Evolutionary conservation across 1,140 invertebrate species (phyloP).

Genomic region (Agraylea sexmaculata): DNA sequence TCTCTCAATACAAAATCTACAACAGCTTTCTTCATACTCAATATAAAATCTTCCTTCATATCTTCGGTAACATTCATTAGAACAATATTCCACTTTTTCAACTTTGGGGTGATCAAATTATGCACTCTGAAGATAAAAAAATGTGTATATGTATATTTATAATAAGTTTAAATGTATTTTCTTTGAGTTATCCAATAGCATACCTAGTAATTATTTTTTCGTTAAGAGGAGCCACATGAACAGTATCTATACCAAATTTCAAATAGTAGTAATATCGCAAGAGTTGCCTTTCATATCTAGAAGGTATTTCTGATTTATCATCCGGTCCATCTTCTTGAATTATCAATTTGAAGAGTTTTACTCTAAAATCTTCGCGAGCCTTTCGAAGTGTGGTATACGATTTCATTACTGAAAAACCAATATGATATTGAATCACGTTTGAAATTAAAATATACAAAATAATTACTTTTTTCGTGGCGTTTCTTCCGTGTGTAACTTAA

Average conservation of each 20-base stretch:
- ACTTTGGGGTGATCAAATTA: conserved; percentile 32
- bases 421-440: conserved; percentile 5
- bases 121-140: conserved; percentile 29
- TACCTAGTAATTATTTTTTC: conserved; percentile 46
- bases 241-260: conserved; percentile 75
- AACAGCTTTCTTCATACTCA: conserved; percentile 77
- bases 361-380: conserved; percentile 71
- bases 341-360: conserved; percentile 63
- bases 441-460: background rate
- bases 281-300: conserved; percentile 52
- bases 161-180: conserved; percentile 1
- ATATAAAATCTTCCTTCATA: conserved; percentile 65
- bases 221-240: conserved; percentile 69
- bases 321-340: conserved; percentile 38
- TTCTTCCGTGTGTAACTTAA: conserved; percentile 6
- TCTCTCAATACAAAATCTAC: conserved; percentile 81
- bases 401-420: conserved; percentile 34
- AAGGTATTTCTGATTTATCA: conserved; percentile 35
- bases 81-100: conserved; percentile 46
- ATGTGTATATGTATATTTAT: background rate
- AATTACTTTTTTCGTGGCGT: conserved; percentile 14
- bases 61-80: conserved; percentile 47
- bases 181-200: conserved; percentile 5
- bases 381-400: conserved; percentile 56
- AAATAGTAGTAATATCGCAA: conserved; percentile 84